phyloP scores from a whole-genome alignment of 2,113 vertebrate species.

The Dicerorhinus sumatrensis region DNA sequence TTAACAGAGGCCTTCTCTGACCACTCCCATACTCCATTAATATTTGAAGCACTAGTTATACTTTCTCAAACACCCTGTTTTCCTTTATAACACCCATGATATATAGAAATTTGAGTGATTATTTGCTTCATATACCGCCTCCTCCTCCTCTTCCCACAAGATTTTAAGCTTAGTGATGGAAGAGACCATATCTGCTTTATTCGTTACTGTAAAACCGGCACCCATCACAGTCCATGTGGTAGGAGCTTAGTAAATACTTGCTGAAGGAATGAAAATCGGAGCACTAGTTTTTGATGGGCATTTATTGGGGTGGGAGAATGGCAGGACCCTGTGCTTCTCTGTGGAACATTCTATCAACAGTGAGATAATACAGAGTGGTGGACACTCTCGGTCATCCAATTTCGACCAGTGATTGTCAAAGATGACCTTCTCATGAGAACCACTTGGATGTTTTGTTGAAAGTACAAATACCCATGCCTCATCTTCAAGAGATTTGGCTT shows the following conservation, averaged over 20 bases:
- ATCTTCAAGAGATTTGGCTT: not conserved
- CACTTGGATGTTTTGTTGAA: not conserved
- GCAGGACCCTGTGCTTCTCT: not conserved
- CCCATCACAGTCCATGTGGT: not conserved
- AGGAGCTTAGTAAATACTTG: not conserved
- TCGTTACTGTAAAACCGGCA: not conserved
- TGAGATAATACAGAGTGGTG: not conserved
- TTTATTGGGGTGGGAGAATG: not conserved
- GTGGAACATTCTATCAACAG: not conserved
- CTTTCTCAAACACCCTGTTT: slow-evolving; percentile 10
- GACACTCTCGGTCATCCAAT: not conserved
- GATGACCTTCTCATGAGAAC: not conserved
- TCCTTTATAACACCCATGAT: not conserved
- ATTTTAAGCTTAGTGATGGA: not conserved
- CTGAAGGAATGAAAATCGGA: not conserved
- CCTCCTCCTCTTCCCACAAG: not conserved
- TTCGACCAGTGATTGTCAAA: not conserved
- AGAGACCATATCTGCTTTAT: not conserved
- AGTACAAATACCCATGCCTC: not conserved
- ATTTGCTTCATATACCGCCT: not conserved
- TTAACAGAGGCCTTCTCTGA: not conserved
- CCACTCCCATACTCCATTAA: not conserved
- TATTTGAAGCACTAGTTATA: not conserved
- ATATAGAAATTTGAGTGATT: not conserved
- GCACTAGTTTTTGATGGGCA: not conserved